Evolutionary conservation across 2,113 vertebrate genomes (phyloP).

Genomic region (Varanus komodoensis): DNA sequence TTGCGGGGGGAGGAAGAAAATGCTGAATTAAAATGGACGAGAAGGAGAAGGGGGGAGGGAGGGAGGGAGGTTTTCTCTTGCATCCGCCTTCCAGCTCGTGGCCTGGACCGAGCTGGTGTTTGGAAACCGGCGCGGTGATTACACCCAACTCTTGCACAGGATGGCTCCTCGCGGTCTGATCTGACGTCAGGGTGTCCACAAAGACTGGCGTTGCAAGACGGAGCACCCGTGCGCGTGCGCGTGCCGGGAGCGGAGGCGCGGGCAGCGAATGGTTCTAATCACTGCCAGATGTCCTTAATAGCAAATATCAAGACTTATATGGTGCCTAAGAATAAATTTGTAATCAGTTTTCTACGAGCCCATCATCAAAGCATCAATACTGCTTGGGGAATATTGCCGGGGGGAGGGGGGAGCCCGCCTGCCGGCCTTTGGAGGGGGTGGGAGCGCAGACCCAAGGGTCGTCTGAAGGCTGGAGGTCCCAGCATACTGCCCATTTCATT

Average conservation of each 20-base stretch:
- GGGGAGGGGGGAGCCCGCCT: not conserved
- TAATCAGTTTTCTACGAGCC: conserved; percentile 78
- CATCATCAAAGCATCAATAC: conserved; percentile 77
- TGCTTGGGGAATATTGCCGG: conserved; percentile 57
- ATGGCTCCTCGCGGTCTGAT: conserved; percentile 87
- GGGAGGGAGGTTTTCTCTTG: not conserved
- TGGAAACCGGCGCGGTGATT: conserved; percentile 76
- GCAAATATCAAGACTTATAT: conserved; percentile 82
- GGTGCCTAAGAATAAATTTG: conserved; percentile 83
- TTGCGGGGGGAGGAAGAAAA: not conserved
- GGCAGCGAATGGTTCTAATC: conserved; percentile 82
- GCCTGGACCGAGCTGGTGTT: conserved; percentile 62
- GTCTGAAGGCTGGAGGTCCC: not conserved
- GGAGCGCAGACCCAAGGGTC: not conserved
- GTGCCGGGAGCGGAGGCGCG: conserved; percentile 77
- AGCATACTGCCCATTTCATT: not conserved
- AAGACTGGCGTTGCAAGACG: conserved; percentile 79
- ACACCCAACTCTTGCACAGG: conserved; percentile 80
- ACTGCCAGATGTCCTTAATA: conserved; percentile 90
- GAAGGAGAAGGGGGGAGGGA: too few relatives aligned
- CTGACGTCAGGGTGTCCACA: conserved; percentile 86
- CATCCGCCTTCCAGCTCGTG: conserved; percentile 72
- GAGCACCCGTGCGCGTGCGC: conserved; percentile 43
- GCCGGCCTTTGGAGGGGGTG: not conserved
- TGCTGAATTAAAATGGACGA: not conserved